Conservation (phyloP, 2,113 vertebrate species). For the Callipepla squamata region DNA sequence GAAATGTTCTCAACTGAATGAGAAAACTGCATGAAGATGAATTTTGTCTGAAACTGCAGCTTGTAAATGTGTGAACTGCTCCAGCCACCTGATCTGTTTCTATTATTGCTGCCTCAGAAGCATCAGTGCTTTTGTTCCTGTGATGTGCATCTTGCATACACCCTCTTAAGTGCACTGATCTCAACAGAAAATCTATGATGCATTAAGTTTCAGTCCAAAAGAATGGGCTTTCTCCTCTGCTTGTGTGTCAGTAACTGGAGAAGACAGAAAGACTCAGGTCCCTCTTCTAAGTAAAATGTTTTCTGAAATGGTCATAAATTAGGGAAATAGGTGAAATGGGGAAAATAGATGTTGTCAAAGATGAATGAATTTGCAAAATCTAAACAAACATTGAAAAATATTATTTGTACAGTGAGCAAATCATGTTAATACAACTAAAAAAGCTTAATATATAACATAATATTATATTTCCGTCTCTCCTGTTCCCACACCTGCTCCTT, state of each 20-base stretch:
- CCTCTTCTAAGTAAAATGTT: not conserved
- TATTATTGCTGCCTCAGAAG: not conserved
- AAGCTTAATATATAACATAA: not conserved
- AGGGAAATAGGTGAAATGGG: accelerated
- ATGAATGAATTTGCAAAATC: not conserved
- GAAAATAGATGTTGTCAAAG: not conserved
- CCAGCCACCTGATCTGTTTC: not conserved
- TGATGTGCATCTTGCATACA: not conserved
- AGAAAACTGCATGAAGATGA: not conserved
- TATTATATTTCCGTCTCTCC: not conserved
- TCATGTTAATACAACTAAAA: not conserved
- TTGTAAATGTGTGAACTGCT: not conserved
- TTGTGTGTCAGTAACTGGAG: accelerated
- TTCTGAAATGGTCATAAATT: not conserved
- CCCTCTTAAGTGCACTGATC: accelerated
- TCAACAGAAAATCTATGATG: not conserved
- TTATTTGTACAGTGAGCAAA: accelerated
- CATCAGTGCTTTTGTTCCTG: not conserved
- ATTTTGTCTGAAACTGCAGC: not conserved
- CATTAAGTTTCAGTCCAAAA: not conserved
- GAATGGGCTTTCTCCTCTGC: not conserved
- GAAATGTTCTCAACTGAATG: conserved; percentile 29
- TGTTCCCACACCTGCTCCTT: not conserved
- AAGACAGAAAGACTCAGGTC: accelerated
- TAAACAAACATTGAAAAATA: not conserved